A percentile compares a stretch with the other conserved stretches of the same genome.
These are phyloP conservation scores for Oegoconia quadripuncta DNA, from an alignment of 2,888 invertebrate species.

Conservation along the genomic window DNA sequence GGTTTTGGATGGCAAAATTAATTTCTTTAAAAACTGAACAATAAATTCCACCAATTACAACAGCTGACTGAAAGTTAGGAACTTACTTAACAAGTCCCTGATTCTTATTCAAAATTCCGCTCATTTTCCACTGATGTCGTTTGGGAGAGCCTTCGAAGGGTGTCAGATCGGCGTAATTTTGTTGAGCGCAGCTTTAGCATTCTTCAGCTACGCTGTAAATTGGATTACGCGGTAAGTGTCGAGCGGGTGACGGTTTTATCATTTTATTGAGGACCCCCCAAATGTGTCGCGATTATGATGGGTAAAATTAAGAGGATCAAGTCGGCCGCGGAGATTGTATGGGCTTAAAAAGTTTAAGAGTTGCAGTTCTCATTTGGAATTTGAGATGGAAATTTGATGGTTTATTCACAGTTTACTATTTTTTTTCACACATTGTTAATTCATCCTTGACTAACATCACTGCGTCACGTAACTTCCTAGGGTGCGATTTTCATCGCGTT, in stretches of 20 bases:
- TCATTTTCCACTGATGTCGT: slow-evolving; percentile 5
- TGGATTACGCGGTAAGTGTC: slow-evolving; percentile 71
- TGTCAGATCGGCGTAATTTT: slow-evolving; percentile 49
- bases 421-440: no score
- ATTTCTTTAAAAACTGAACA: no score
- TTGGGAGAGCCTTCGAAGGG: slow-evolving; percentile 26
- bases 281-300: slow-evolving; percentile 50
- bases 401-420: no score
- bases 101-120: slow-evolving; percentile 15
- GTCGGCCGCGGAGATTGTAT: slow-evolving; percentile 19
- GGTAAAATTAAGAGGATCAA: slow-evolving; percentile 36
- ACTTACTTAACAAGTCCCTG: no score
- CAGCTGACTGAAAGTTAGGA: no score
- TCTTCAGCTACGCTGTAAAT: slow-evolving; percentile 62
- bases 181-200: slow-evolving; percentile 58
- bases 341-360: slow-evolving; percentile 14
- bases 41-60: no score
- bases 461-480: no score
- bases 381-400: no score
- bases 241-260: slow-evolving; percentile 60
- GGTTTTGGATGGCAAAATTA: no score
- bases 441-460: no score
- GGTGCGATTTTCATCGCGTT: no score
- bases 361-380: slow-evolving; percentile 13
- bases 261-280: slow-evolving; percentile 57